Evolutionary conservation across 2,113 vertebrate species (phyloP), one percentile per base, ranked within the genome.

Genomic region (Gallinago paraguaiae): DNA sequence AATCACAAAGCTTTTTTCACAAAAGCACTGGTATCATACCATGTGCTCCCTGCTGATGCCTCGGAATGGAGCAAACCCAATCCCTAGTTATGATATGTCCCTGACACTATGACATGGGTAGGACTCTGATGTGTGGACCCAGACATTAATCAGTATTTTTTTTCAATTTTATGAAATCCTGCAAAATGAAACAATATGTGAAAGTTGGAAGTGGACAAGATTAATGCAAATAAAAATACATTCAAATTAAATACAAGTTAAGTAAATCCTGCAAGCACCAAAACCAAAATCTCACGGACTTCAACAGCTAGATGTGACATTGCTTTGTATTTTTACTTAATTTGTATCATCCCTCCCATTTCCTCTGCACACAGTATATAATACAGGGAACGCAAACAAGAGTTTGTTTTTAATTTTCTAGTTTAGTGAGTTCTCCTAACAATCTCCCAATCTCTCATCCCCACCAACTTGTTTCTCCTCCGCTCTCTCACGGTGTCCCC

Each of bases 401-500:
- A 48, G 39, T n/a, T 86, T 46, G 28, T 1, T 74, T 90, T 88
- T 75, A 11, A 68, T 81, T 83, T 86, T 79, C 63, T 60, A 79
- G 43, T 67, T 92, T 53, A 43, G 45, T 16, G 60, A 71, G 61
- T 31, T 87, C 59, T 87, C 41, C 86, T 33, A 77, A 67, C 24
- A 35, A 18, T 28, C 22, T 86, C 63, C 25, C 4, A 3, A 65
- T 50, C n/a, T 75, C 37, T 86, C 1, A 0, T 48, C 28, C 53
- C 65, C 45, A 81, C 16, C 35, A 83, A 16, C 68, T 86, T 35
- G 31, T 27, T 60, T 46, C 59, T 89, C 13, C 2, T 30, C 46
- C 1, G 1, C 28, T 63, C 63, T 63, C 61, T 4, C 3, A 63
- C 0, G 0, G 8, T 2, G 23, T 41, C 82, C 59, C 9, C 1